Evolutionary conservation across 2,113 vertebrate species (phyloP).

Genomic region (Thunnus maccoyii): DNA sequence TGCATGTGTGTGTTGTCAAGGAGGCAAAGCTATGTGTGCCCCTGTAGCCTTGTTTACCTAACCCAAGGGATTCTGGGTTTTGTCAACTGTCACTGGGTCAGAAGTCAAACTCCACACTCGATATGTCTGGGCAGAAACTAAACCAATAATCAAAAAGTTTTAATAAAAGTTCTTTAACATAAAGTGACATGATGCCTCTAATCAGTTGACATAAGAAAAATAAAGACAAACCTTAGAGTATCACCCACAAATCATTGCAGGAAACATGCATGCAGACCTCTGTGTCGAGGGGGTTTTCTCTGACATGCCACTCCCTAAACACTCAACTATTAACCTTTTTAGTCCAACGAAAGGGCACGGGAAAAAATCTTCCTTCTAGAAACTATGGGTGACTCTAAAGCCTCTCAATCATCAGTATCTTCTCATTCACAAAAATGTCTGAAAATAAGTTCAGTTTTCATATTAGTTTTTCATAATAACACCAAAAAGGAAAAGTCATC

Average conservation of each 20-base stretch:
- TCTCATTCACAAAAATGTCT: not conserved
- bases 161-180: not conserved
- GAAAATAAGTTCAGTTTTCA: not conserved
- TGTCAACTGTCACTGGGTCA: slow-evolving; percentile 60
- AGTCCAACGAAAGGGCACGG: not conserved
- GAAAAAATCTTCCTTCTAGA: not conserved
- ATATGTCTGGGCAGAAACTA: not conserved
- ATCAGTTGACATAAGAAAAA: not conserved
- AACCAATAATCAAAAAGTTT: not conserved
- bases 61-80: slow-evolving; percentile 59
- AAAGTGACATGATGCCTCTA: not conserved
- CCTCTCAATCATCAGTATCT: not conserved
- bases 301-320: slow-evolving; percentile 18
- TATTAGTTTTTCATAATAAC: not conserved
- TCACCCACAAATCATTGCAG: not conserved
- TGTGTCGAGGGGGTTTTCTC: slow-evolving; percentile 1
- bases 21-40: slow-evolving; percentile 44
- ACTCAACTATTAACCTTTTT: not conserved
- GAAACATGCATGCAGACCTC: not conserved
- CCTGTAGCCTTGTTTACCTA: slow-evolving; percentile 57
- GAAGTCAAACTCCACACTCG: slow-evolving; percentile 40
- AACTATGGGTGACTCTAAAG: not conserved
- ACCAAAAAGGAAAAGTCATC: too few species aligned
- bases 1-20: slow-evolving; percentile 55
- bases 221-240: not conserved